Evolutionary conservation across 2,888 invertebrate genomes (phyloP).

Genomic region (Rotaria macrura): DNA sequence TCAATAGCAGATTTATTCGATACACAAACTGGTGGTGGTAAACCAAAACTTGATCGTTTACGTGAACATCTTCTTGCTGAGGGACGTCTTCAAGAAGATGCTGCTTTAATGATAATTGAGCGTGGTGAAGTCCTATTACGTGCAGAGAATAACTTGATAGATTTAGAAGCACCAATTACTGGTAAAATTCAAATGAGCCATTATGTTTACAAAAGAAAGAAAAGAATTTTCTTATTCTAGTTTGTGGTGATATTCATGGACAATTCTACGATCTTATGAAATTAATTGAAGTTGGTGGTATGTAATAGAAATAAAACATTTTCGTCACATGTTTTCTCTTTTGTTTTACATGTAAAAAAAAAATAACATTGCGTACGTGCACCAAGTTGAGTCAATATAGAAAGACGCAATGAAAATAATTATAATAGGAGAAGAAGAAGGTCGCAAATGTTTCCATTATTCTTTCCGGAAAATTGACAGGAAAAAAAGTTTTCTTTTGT

Average conservation of each 20-base stretch:
- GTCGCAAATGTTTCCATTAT: not conserved
- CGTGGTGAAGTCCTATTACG: not conserved
- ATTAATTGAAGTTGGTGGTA: conserved; percentile 26
- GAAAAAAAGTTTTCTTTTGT: not conserved
- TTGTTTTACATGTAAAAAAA: not conserved
- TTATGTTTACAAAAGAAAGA: not conserved
- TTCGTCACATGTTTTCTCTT: not conserved
- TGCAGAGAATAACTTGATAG: not conserved
- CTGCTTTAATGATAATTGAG: not conserved
- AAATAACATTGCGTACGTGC: not conserved
- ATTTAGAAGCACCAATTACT: conserved; percentile 16
- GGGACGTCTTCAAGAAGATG: conserved; percentile 9
- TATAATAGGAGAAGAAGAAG: not conserved
- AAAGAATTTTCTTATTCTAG: not conserved
- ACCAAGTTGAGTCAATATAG: not conserved
- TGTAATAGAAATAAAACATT: not conserved
- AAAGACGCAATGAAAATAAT: too few species aligned
- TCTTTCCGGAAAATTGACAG: too few species aligned
- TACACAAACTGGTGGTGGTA: not conserved
- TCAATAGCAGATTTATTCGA: not conserved
- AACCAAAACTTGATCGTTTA: conserved; percentile 4
- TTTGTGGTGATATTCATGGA: conserved; percentile 31
- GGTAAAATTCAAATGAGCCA: not conserved
- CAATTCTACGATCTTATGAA: conserved; percentile 30
- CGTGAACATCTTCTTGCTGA: conserved; percentile 7